Percentiles rank a stretch among this genome's conserved stretches.
These are phyloP conservation scores for Xyliphius kryptos DNA, from an alignment of 2,113 vertebrate species.

Conservation along the genomic window DNA sequence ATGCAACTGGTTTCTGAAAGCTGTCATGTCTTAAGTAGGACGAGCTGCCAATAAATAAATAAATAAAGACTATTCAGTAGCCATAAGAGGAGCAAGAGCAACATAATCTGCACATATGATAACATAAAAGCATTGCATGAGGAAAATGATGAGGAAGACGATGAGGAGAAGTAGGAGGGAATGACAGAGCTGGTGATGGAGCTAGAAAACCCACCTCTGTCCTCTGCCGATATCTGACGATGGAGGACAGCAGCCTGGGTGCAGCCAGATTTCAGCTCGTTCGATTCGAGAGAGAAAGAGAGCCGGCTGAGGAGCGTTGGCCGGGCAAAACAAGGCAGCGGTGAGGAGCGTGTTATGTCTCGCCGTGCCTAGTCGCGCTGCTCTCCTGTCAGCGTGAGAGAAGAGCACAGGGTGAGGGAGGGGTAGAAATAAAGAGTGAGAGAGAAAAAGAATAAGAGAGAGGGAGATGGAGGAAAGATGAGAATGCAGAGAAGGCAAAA, in stretches of 20 bases:
- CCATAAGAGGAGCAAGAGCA: too few relatives aligned
- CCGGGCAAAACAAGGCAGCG: constrained; percentile 42
- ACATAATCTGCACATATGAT: too few relatives aligned
- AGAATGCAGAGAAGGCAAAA: neutral
- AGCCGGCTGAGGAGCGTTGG: constrained; percentile 31
- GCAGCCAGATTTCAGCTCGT: constrained; percentile 50
- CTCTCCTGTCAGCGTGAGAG: constrained; percentile 40
- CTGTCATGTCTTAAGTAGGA: too few relatives aligned
- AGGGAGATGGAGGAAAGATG: constrained; percentile 33
- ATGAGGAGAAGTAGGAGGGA: constrained; percentile 13
- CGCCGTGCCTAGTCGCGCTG: constrained; percentile 29
- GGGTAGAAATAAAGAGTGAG: constrained; percentile 7
- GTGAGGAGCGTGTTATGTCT: constrained; percentile 39
- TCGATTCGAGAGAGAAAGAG: constrained; percentile 43
- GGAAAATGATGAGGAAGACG: constrained; percentile 19
- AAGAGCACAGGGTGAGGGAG: constrained; percentile 43
- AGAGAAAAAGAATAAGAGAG: neutral
- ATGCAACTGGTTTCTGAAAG: too few relatives aligned
- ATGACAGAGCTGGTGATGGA: constrained; percentile 43
- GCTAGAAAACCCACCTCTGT: constrained; percentile 68
- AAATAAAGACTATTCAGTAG: too few relatives aligned
- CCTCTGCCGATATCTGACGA: constrained; percentile 56
- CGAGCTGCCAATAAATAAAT: too few relatives aligned
- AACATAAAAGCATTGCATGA: too few relatives aligned
- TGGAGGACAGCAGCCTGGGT: constrained; percentile 47